Evolutionary conservation across 2,113 vertebrate species (phyloP).

Genomic region (Cyanocitta stelleri): DNA sequence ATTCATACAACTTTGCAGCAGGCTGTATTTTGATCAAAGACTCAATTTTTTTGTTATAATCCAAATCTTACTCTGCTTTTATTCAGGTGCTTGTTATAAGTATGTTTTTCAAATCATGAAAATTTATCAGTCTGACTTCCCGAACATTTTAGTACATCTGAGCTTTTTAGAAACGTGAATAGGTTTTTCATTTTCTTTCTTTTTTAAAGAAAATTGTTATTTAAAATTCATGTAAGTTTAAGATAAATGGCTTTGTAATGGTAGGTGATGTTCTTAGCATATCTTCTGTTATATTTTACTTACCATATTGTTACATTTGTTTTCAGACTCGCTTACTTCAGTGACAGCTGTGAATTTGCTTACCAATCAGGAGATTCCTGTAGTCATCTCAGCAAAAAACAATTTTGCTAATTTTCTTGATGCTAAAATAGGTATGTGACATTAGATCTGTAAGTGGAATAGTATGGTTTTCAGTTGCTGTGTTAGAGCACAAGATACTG

Average conservation of each 20-base stretch:
- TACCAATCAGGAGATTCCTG: conserved; percentile 85
- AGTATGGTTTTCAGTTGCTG: background rate
- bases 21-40: background rate
- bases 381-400: conserved; percentile 78
- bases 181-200: background rate
- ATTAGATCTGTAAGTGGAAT: background rate
- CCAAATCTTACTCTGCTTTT: background rate
- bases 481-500: background rate
- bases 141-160: background rate
- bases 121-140: background rate
- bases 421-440: conserved; percentile 83
- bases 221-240: background rate
- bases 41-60: background rate
- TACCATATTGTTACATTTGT: background rate
- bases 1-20: background rate
- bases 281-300: background rate
- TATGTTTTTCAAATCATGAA: background rate
- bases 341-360: conserved; percentile 85
- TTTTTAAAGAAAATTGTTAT: background rate
- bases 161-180: background rate
- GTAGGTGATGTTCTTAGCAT: background rate
- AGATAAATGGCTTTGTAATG: background rate
- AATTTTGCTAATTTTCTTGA: conserved; percentile 82
- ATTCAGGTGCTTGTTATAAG: background rate
- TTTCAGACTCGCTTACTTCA: conserved; percentile 84